A percentile compares a stretch with the other conserved stretches of the same genome.
Conservation (phyloP, 2,113 vertebrate genomes). For the Apistogramma diplotaenia region DNA sequence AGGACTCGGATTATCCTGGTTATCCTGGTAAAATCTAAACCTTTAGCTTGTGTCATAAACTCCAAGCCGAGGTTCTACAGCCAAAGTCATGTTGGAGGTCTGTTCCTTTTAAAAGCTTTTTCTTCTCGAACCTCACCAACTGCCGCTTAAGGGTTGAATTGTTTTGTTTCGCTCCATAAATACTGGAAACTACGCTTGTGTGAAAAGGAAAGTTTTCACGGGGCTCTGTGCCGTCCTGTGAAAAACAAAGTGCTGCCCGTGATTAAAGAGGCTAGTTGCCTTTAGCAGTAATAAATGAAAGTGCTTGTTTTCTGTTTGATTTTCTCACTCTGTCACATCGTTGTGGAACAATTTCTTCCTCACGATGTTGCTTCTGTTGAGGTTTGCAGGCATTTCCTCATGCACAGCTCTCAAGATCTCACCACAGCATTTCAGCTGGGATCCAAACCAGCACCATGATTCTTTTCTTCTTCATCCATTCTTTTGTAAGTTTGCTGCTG, state of each 20-base stretch:
- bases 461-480: too few relatives aligned
- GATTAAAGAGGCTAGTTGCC: background rate
- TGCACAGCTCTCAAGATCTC: too few relatives aligned
- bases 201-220: background rate
- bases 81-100: background rate
- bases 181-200: background rate
- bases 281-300: background rate
- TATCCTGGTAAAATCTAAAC: background rate
- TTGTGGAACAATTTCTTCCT: too few relatives aligned
- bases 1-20: background rate
- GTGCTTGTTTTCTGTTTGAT: background rate
- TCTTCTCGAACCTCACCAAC: background rate
- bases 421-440: too few relatives aligned
- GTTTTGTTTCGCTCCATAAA: background rate
- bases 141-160: background rate
- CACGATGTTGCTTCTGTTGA: too few relatives aligned
- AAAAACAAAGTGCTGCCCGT: background rate
- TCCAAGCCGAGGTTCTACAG: background rate
- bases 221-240: background rate
- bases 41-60: background rate
- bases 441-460: too few relatives aligned
- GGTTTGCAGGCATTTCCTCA: too few relatives aligned
- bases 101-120: background rate
- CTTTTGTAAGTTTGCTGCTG: too few relatives aligned
- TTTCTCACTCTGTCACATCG: too few relatives aligned